A percentile compares a stretch with the other conserved stretches of the same genome.
These are phyloP conservation scores for Machaerirhynchus nigripectus DNA, from an alignment of 2,113 vertebrate species.

Conservation along the genomic window DNA sequence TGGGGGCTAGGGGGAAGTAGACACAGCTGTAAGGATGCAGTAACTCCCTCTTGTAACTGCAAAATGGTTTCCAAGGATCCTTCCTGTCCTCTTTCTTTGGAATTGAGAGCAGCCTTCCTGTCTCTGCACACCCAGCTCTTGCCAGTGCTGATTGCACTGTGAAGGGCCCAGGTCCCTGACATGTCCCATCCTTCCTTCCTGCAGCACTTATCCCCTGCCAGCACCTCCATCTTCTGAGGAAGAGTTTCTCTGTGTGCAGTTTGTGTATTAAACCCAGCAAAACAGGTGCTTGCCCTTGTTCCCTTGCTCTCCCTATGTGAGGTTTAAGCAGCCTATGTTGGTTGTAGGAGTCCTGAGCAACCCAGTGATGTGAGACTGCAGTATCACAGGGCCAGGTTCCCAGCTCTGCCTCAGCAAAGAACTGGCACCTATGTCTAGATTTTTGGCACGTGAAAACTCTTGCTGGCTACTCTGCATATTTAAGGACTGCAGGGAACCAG, in stretches of 20 bases:
- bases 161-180: neutral
- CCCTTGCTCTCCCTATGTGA: fast-evolving
- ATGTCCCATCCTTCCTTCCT: neutral
- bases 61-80: neutral
- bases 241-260: neutral
- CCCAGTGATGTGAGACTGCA: neutral
- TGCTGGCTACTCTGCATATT: neutral
- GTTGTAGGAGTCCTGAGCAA: neutral
- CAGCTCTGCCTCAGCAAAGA: neutral
- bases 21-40: neutral
- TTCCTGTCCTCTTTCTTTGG: neutral
- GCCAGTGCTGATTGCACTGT: neutral
- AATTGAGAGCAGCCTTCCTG: neutral
- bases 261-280: neutral
- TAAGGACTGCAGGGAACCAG: neutral
- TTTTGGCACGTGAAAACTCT: neutral
- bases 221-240: neutral
- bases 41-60: fast-evolving
- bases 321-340: neutral
- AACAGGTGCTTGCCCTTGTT: neutral
- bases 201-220: neutral
- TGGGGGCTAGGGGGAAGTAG: neutral
- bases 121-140: neutral
- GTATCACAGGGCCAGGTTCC: neutral
- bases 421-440: neutral